Evolutionary conservation across 2,888 invertebrate species (phyloP).

Genomic region (Agrotis exclamationis): DNA sequence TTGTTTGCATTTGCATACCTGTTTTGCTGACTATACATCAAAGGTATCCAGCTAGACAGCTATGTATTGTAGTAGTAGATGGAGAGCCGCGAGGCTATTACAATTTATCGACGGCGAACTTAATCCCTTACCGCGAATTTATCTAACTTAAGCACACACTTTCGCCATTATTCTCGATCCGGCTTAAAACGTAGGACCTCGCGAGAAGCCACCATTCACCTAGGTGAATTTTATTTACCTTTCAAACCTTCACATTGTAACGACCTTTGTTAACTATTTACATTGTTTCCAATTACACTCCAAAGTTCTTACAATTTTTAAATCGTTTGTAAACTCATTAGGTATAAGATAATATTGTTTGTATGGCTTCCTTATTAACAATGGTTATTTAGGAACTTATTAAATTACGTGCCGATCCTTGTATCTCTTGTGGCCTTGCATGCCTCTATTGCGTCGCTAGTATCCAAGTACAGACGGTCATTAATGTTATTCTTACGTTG

Average conservation of each 20-base stretch:
- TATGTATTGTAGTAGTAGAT: neutral
- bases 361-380: constrained; percentile 52
- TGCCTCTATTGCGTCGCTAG: constrained; percentile 63
- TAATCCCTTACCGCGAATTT: constrained; percentile 46
- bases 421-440: constrained; percentile 60
- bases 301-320: constrained; percentile 17
- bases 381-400: constrained; percentile 63
- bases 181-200: constrained; percentile 31
- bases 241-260: constrained; percentile 48
- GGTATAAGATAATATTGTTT: constrained; percentile 47
- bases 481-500: constrained; percentile 62
- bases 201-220: constrained; percentile 26
- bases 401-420: constrained; percentile 56
- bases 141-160: constrained; percentile 34
- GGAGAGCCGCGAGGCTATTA: constrained; percentile 10
- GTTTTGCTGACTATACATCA: neutral
- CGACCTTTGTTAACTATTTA: constrained; percentile 35
- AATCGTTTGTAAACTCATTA: constrained; percentile 44
- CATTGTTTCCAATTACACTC: constrained; percentile 42
- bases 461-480: constrained; percentile 54
- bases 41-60: neutral
- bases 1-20: too few relatives aligned
- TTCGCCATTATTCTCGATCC: constrained; percentile 44
- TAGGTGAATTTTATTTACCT: constrained; percentile 36
- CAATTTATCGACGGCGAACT: constrained; percentile 29